phyloP scores from a whole-genome alignment of 2,113 vertebrate genomes.

The Micromys minutus region DNA sequence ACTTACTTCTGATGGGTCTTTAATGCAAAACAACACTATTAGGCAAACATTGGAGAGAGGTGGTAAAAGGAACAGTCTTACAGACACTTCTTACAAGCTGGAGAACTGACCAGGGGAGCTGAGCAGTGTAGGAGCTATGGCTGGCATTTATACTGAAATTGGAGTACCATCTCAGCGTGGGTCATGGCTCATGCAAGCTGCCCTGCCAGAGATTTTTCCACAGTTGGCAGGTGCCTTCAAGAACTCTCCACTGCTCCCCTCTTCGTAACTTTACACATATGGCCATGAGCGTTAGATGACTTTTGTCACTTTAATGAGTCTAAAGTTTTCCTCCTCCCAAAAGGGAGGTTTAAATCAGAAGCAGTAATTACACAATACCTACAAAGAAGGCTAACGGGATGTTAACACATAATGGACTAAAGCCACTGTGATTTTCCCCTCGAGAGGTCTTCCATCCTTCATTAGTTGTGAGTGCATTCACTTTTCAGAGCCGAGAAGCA shows the following conservation, averaged over 20 bases:
- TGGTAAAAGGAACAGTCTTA: too few species aligned
- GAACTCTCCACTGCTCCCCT: background rate
- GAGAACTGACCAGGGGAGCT: too few species aligned
- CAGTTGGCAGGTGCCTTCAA: too few species aligned
- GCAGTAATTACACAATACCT: background rate
- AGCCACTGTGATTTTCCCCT: rapidly evolving
- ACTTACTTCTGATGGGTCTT: background rate
- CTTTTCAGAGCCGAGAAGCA: background rate
- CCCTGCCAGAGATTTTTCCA: background rate
- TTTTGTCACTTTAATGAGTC: background rate
- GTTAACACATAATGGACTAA: background rate
- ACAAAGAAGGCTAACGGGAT: background rate
- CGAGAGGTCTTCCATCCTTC: background rate
- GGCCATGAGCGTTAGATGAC: too few species aligned
- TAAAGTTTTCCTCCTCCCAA: background rate
- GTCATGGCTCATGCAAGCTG: too few species aligned
- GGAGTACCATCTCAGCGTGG: background rate
- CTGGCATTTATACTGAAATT: too few species aligned
- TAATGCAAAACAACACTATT: background rate
- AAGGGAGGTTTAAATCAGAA: too few species aligned
- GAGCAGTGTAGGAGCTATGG: too few species aligned
- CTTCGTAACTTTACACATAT: too few species aligned
- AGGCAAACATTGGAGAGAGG: background rate
- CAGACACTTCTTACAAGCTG: background rate
- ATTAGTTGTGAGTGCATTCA: background rate